Evolutionary conservation across 2,797 vertebrate species (phyloP).

Genomic region (Cryptoblepharus egeriae): DNA sequence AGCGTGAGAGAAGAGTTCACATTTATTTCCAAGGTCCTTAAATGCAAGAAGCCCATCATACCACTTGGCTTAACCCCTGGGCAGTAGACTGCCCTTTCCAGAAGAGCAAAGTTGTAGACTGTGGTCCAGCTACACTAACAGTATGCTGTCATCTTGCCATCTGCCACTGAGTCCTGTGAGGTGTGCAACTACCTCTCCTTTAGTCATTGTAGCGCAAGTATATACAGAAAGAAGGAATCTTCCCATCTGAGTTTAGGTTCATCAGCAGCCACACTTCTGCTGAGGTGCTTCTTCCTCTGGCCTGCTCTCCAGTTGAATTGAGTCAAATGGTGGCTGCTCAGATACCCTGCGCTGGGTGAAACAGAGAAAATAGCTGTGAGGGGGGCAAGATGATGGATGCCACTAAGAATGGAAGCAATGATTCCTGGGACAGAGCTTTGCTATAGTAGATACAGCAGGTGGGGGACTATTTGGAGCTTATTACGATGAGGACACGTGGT

Average conservation of each 20-base stretch:
- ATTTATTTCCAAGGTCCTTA: constrained; percentile 15
- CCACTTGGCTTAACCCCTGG: too few relatives aligned
- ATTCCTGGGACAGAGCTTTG: neutral
- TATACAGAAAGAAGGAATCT: neutral
- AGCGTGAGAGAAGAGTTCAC: neutral
- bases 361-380: neutral
- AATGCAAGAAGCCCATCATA: too few relatives aligned
- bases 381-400: neutral
- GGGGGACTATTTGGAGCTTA: neutral
- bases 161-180: neutral
- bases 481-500: neutral
- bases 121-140: neutral
- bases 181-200: neutral
- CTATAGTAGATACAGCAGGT: neutral
- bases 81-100: neutral
- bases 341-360: constrained; percentile 31
- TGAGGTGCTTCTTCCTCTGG: neutral
- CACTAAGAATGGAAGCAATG: neutral
- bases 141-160: neutral
- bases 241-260: neutral
- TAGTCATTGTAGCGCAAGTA: neutral
- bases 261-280: constrained; percentile 27
- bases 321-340: constrained; percentile 3
- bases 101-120: neutral
- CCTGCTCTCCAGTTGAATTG: constrained; percentile 27